Evolutionary conservation across 1,140 invertebrate species (phyloP), one percentile per base, ranked within the genome.

Genomic region (Leucophenga varia): DNA sequence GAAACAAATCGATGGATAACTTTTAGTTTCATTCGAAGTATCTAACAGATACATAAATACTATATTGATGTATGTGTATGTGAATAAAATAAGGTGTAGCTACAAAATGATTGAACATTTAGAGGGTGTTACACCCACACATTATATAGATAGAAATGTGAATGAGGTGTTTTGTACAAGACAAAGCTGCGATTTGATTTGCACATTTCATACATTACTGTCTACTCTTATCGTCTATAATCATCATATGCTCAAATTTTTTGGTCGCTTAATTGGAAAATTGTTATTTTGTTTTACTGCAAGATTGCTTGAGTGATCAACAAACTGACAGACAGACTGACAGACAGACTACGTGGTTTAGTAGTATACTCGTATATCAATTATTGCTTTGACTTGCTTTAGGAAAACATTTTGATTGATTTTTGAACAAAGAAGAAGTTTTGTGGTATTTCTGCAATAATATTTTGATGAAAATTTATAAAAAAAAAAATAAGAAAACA

Each of bases 201-300:
- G 63, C 60, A 64, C 60, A 64, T 64, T 64, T 63, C 47, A 39
- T 30, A 51, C 61, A 50, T 43, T 45, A 44, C 38, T 55, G 19
- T 22, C 32, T 41, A 28, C 47, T 63, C 59, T 67, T 68, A 67
- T 67, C 64, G 59, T 63, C 64, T 60, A 67, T 67, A 68, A 67
- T 68, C 63, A 67, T 67, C 63, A 68, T 67, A 67, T 67, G 64
- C 57, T 68, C 64, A 64, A 68, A 67, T 65, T 65, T 32, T 67
- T 67, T 67, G 64, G 64, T 68, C 64, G 57, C 57, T 68, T 67
- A 68, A 67, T 67, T 67, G 64, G 64, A 67, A 67, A 67, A 67
- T 67, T 67, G 64, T 67, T 63, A 54, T 58, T 46, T 51, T 50
- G 52, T 50, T 40, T 19, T 38, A 37, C 16, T 46, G 12, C 14